Conservation (phyloP, 2,797 vertebrate genomes). For the Aulostomus chinensis region DNA sequence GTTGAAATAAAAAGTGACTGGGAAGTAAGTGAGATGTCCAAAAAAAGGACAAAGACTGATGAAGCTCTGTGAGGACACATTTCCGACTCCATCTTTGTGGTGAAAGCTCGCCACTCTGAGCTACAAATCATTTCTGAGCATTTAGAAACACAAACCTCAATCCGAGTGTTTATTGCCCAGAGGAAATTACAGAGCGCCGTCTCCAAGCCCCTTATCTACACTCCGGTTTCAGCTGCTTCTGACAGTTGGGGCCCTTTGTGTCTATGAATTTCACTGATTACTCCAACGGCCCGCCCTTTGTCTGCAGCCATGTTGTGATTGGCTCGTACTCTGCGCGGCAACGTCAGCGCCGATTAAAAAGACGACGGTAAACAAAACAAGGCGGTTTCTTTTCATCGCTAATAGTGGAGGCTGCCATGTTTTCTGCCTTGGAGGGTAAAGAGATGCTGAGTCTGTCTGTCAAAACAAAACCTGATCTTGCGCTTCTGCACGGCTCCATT, state of each 20-base stretch:
- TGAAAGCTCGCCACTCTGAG: slow-evolving; percentile 1
- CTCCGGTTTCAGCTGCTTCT: slow-evolving; percentile 12
- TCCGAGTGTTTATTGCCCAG: slow-evolving; percentile 23
- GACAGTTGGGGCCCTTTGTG: slow-evolving; percentile 27
- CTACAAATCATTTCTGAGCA: slow-evolving; percentile 18
- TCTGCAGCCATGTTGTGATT: slow-evolving; percentile 32
- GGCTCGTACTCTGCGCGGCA: background rate
- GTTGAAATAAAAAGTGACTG: too few species aligned
- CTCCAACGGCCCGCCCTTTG: slow-evolving; percentile 16
- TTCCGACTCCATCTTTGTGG: background rate
- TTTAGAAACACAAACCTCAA: slow-evolving; percentile 33
- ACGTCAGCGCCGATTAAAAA: background rate
- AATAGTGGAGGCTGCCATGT: slow-evolving; percentile 1
- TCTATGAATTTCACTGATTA: slow-evolving; percentile 16
- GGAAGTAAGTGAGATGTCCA: too few species aligned
- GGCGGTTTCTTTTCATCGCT: slow-evolving; percentile 1
- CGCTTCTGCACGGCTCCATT: too few species aligned
- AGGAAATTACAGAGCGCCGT: slow-evolving; percentile 5
- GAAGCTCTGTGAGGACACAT: too few species aligned
- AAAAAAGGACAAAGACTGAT: too few species aligned
- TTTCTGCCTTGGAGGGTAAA: background rate
- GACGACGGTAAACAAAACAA: slow-evolving; percentile 9
- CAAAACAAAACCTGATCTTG: too few species aligned
- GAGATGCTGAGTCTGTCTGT: too few species aligned
- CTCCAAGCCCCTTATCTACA: slow-evolving; percentile 20